Evolutionary conservation across 2,888 invertebrate genomes (phyloP), one percentile per base, ranked within the genome.

Genomic region (Epirrita christyi): DNA sequence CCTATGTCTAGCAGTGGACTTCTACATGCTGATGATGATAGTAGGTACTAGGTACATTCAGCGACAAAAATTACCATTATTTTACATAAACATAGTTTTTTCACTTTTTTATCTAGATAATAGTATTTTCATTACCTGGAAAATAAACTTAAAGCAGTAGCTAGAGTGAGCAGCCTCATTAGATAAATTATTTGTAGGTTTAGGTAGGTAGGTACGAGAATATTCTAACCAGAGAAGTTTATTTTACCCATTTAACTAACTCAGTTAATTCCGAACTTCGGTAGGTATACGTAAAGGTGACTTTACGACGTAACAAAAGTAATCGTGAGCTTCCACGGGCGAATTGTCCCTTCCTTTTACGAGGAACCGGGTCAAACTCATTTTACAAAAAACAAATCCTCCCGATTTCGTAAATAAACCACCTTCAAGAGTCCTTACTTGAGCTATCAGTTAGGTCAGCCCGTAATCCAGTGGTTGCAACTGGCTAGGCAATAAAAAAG

Each of bases 401-500:
- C 63, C 63, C 75, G 79, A 78, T 78, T 76, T 61, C 70, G 71
- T 79, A 79, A 81, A 80, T 81, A 81, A 76, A 72, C 66, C 70
- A 73, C 71, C 73, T 75, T 80, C 81, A 70, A 69, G 70, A 75
- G 77, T 77, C 71, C 73, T 77, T 82, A 80, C 73, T 78, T 75
- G 68, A 72, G 72, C 80, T 77, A 85, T 85, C 83, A 80, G 81
- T 83, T 81, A 82, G 83, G 79, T 80, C 78, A 73, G 71, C 59
- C 71, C 29, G 80, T 91, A 91, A 92, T 91, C 91, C 90, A 92
- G 85, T 88, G 82, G 81, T 80, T 61, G 67, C 67, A 64, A 58
- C 78, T 75, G 64, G 77, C 76, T 72, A 70, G 77, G 90, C 89
- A 92, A 92, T 92, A 92, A 92, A 92, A 92, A 92, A 92, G 92